Evolutionary conservation across 2,113 vertebrate species (phyloP).

Genomic region (Chrysemys picta): DNA sequence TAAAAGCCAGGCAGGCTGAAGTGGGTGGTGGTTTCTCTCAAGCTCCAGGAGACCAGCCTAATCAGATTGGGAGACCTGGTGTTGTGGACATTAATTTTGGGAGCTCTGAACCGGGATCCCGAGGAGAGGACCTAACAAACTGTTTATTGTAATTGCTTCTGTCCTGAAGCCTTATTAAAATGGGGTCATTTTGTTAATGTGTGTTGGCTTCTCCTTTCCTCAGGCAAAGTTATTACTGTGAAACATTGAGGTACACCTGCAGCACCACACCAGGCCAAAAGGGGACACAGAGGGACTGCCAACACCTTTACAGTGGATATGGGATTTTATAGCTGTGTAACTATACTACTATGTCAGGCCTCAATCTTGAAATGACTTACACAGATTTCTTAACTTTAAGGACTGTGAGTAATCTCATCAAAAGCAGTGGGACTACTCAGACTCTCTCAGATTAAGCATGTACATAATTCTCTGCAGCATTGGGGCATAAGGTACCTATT

Average conservation of each 20-base stretch:
- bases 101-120: not conserved
- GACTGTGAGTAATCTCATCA: constrained; percentile 43
- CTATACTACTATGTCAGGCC: constrained; percentile 52
- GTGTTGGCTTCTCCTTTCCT: not conserved
- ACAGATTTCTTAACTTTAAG: constrained; percentile 54
- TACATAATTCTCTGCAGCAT: constrained; percentile 29
- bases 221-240: not conserved
- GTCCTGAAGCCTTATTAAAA: not conserved
- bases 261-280: not conserved
- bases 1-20: not conserved
- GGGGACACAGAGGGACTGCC: not conserved
- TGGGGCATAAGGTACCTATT: not conserved
- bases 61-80: not conserved
- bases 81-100: not conserved
- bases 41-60: not conserved
- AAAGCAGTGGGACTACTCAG: constrained; percentile 47
- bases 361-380: constrained; percentile 55
- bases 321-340: constrained; percentile 45
- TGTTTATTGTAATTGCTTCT: not conserved
- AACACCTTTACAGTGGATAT: not conserved
- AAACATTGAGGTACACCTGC: not conserved
- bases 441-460: constrained; percentile 18
- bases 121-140: not conserved
- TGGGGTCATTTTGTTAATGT: not conserved
- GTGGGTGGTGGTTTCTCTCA: not conserved